Percentiles rank a stretch among this genome's conserved stretches.
Evolutionary conservation across 2,113 vertebrate species (phyloP).

Genomic region (Emydura subglobosa): DNA sequence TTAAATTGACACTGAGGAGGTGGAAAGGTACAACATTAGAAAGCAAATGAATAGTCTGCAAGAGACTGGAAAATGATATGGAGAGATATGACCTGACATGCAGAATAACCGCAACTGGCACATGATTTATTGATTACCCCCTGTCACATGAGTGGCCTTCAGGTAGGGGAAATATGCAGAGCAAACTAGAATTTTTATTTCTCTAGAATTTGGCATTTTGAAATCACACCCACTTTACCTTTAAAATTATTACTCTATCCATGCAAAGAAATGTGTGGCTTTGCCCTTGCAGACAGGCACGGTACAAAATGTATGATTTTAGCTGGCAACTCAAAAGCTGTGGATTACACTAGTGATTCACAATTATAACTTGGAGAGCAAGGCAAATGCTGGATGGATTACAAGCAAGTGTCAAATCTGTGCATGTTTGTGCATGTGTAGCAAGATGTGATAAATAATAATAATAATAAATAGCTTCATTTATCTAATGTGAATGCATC

Average conservation of each 20-base stretch:
- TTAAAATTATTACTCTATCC: constrained; percentile 39
- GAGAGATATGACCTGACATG: constrained; percentile 40
- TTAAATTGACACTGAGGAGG: constrained; percentile 14
- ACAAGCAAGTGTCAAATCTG: neutral
- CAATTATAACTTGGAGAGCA: neutral
- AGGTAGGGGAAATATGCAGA: constrained; percentile 44
- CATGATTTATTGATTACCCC: constrained; percentile 71
- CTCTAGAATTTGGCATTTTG: constrained; percentile 54
- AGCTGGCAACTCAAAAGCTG: neutral
- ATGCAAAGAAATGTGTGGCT: constrained; percentile 35
- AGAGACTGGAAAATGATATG: constrained; percentile 48
- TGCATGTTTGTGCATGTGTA: neutral
- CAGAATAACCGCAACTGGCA: constrained; percentile 51
- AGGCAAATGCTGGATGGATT: neutral
- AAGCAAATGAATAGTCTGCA: constrained; percentile 27
- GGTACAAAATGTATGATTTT: neutral
- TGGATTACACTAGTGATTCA: constrained; percentile 15
- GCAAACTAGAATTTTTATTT: constrained; percentile 61
- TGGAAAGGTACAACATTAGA: constrained; percentile 42
- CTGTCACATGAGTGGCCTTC: constrained; percentile 54
- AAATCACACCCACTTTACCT: constrained; percentile 64
- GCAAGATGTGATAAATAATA: neutral
- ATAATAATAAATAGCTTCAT: accelerated
- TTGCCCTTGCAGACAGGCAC: constrained; percentile 25
- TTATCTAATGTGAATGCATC: neutral